A percentile compares a stretch with the other conserved stretches of the same genome.
Conservation (phyloP, 1,140 invertebrate species). For the Reticulitermes speratus region DNA sequence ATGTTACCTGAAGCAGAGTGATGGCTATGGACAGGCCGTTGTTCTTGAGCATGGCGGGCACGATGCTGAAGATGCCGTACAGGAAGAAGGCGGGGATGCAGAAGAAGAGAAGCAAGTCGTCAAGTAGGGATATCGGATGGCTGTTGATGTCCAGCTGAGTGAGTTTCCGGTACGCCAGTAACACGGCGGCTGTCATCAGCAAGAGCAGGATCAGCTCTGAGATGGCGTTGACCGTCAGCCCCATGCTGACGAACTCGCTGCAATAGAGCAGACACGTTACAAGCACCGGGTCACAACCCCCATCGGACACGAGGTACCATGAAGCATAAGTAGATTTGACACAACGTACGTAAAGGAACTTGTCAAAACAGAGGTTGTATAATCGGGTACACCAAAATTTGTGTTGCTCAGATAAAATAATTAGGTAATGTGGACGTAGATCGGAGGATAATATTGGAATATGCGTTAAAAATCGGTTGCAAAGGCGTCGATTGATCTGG, state of each 20-base stretch:
- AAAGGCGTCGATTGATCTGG: too few relatives aligned
- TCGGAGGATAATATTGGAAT: too few relatives aligned
- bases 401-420: too few relatives aligned
- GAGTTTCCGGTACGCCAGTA: conserved; percentile 59
- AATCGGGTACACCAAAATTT: too few relatives aligned
- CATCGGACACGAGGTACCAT: too few relatives aligned
- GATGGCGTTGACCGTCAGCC: conserved; percentile 49
- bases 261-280: not conserved
- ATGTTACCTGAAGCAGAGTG: conserved; percentile 55
- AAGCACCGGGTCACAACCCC: too few relatives aligned
- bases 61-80: conserved; percentile 62
- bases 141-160: conserved; percentile 63
- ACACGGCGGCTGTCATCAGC: conserved; percentile 54
- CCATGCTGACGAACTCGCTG: conserved; percentile 48
- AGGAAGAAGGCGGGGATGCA: conserved; percentile 72
- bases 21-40: conserved; percentile 54
- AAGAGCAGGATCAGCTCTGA: conserved; percentile 52
- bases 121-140: conserved; percentile 64
- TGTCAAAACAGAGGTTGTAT: too few relatives aligned
- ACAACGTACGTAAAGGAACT: too few relatives aligned
- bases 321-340: too few relatives aligned
- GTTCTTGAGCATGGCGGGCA: conserved; percentile 57
- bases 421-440: too few relatives aligned
- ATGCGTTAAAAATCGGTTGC: too few relatives aligned
- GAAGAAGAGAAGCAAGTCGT: conserved; percentile 68